phyloP scores from a whole-genome alignment of 2,113 vertebrate genomes.

The Chionomys nivalis region DNA sequence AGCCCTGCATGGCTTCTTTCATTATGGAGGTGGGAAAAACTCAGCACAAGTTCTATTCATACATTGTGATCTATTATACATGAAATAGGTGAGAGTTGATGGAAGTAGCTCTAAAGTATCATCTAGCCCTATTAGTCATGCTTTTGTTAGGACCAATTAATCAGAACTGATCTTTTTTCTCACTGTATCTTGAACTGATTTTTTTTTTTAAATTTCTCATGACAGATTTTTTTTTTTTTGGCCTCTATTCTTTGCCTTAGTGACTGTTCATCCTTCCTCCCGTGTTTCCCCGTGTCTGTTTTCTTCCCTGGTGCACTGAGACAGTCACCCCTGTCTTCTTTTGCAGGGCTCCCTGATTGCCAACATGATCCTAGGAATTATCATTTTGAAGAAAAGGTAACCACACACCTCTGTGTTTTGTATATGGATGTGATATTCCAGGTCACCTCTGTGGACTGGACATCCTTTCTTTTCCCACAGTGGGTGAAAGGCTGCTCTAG shows the following conservation, averaged over 20 bases:
- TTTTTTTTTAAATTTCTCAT: conserved; percentile 1
- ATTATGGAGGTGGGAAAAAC: background rate
- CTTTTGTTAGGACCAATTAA: background rate
- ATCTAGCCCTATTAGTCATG: background rate
- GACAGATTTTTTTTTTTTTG: conserved; percentile 16
- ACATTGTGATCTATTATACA: background rate
- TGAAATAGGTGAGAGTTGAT: background rate
- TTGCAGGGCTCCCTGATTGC: conserved; percentile 96
- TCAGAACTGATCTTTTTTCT: conserved; percentile 1
- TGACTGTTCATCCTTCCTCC: background rate
- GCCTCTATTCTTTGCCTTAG: conserved; percentile 9
- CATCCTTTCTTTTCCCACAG: background rate
- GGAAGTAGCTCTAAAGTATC: background rate
- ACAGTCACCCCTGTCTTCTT: conserved; percentile 8
- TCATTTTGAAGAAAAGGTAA: conserved; percentile 98
- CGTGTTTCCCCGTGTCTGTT: background rate
- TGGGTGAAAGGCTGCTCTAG: background rate
- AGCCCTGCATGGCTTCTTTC: background rate
- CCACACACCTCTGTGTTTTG: background rate
- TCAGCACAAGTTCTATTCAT: background rate
- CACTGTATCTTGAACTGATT: background rate
- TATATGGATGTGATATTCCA: background rate
- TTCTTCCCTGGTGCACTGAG: background rate
- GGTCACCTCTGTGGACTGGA: background rate
- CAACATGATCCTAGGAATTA: conserved; percentile 96